These are phyloP conservation scores for Cacoxenus indagator DNA, from an alignment of 2,888 invertebrate genomes.

Conservation along the genomic window DNA sequence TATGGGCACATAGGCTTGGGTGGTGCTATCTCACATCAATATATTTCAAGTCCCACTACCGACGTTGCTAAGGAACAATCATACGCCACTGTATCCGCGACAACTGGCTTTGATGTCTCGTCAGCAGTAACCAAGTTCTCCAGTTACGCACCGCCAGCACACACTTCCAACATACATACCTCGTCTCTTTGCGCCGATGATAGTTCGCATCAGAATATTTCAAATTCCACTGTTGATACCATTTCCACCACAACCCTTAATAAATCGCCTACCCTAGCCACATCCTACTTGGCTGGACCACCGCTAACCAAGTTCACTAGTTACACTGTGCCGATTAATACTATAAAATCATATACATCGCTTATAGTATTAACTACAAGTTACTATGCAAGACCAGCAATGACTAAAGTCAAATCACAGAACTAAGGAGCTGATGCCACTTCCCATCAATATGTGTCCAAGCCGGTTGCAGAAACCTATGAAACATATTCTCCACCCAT, in stretches of 20 bases:
- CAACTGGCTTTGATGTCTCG: conserved; percentile 22
- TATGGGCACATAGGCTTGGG: conserved; percentile 48
- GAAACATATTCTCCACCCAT: conserved; percentile 28
- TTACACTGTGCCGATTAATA: no score
- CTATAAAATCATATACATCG: no score
- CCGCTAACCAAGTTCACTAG: conserved; percentile 58
- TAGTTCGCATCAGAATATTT: conserved; percentile 56
- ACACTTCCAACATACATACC: conserved; percentile 36
- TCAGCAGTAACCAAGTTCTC: conserved; percentile 44
- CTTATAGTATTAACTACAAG: not conserved
- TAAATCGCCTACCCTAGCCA: conserved; percentile 28
- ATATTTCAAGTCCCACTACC: conserved; percentile 47
- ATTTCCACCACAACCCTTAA: conserved; percentile 25
- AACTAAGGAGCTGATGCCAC: conserved; percentile 38
- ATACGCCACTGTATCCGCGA: conserved; percentile 27
- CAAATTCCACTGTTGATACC: conserved; percentile 46
- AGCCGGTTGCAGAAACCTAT: conserved; percentile 46
- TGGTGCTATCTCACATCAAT: conserved; percentile 50
- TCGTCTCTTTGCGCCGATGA: conserved; percentile 35
- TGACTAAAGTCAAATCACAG: conserved; percentile 32
- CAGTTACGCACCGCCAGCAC: conserved; percentile 22
- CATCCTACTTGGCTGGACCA: conserved; percentile 43
- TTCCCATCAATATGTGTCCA: conserved; percentile 55
- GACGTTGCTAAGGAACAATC: conserved; percentile 40
- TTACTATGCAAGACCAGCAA: conserved; percentile 23